Conservation (phyloP, 35 echinoderm and acorn worm species). For the Eucidaris tribuloides region DNA sequence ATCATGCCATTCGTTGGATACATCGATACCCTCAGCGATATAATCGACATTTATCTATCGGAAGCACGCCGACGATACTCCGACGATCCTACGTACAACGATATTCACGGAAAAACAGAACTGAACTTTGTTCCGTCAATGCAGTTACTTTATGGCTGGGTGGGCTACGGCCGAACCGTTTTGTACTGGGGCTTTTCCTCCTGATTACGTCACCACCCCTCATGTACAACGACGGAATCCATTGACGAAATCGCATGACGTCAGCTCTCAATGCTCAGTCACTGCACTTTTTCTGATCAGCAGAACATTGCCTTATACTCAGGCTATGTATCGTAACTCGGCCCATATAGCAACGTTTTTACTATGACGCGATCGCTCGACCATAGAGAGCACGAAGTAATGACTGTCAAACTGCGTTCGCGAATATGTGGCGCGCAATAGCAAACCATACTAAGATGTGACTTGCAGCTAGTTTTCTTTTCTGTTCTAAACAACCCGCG, state of each 20-base stretch:
- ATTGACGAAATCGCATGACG: slow-evolving; percentile 51
- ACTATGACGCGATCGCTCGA: too few relatives aligned
- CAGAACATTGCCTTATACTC: not conserved
- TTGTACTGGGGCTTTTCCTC: slow-evolving; percentile 25
- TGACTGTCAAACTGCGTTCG: too few relatives aligned
- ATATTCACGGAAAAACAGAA: slow-evolving; percentile 18
- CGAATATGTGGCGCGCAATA: too few relatives aligned
- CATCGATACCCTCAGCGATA: not conserved
- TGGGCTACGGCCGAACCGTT: slow-evolving; percentile 16
- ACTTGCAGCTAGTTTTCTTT: too few relatives aligned
- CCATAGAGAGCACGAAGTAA: too few relatives aligned
- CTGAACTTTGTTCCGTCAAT: slow-evolving; percentile 4
- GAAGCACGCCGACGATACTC: not conserved
- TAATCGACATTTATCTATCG: slow-evolving; percentile 45
- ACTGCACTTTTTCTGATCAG: not conserved
- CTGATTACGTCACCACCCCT: slow-evolving; percentile 11
- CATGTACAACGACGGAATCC: slow-evolving; percentile 28
- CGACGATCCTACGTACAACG: not conserved
- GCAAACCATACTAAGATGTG: too few relatives aligned
- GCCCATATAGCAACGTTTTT: too few relatives aligned
- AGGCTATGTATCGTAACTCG: too few relatives aligned
- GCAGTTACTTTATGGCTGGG: slow-evolving; percentile 60
- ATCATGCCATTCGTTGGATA: not conserved
- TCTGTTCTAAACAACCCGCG: too few relatives aligned
- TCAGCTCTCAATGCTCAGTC: not conserved